Evolutionary conservation across 2,113 vertebrate genomes (phyloP), one percentile per base, ranked within the genome.

Genomic region (Spilogale gracilis): DNA sequence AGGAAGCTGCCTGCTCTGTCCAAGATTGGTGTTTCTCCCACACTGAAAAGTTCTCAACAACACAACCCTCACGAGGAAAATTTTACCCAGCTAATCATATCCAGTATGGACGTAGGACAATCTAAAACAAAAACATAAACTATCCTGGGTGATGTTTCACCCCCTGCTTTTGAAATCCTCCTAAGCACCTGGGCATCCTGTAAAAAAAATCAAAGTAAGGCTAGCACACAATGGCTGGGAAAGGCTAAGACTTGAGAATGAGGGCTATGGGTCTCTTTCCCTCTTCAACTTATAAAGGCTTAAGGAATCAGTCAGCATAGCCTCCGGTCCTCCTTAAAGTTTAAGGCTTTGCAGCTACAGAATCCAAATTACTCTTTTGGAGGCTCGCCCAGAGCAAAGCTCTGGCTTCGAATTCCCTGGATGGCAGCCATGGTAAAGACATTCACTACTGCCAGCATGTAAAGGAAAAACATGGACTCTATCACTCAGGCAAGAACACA

Each of bases 301-400:
- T 30, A 5, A 45, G 58, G 58, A 89, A 38, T n/a, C 45, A 25
- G 52, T 45, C 38, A 93, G 82, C 6, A 9, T 56, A 94, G 54
- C 23, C 73, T 96, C 58, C 38, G 48, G 96, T 98, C 98, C 96
- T 97, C 99, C 98, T 99, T 99, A 99, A 99, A 98, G 76, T 87
- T 89, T 87, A 94, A 91, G 95, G 60, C 87, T 92, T n/a, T 97
- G 97, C 61, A 94, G 92, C 93, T 80, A 60, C 67, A 87, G 96
- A 97, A 97, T 96, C 96, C 92, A 98, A 97, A 97, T 97, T 79
- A 67, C 61, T 97, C 94, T 89, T 81, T 98, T 99, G 99, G 98
- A 98, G 80, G 27, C 25, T 92, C 17, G 97, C 99, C 98, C 80
- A 0, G 97, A 96, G 97, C 56, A 95, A 92, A 97, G 84, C 95